Evolutionary conservation across 2,888 invertebrate genomes (phyloP).

Genomic region (Eudasyphora cyanicolor): DNA sequence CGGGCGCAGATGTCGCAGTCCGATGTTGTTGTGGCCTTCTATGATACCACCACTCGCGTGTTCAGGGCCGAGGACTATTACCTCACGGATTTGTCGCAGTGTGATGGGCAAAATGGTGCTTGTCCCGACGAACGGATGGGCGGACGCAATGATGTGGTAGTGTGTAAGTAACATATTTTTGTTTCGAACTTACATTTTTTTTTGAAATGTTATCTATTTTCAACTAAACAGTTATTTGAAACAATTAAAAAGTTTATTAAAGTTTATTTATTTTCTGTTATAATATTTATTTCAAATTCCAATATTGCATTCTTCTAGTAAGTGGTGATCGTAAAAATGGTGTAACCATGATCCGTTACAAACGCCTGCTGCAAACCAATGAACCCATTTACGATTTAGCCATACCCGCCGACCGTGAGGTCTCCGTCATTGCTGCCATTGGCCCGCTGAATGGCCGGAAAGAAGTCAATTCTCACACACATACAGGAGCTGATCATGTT

Average conservation of each 20-base stretch:
- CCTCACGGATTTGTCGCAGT: slow-evolving; percentile 89
- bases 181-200: no score
- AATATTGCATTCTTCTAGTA: slow-evolving; percentile 77
- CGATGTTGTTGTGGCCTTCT: slow-evolving; percentile 91
- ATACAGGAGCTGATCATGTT: slow-evolving; percentile 77
- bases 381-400: slow-evolving; percentile 87
- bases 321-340: slow-evolving; percentile 89
- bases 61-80: slow-evolving; percentile 92
- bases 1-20: slow-evolving; percentile 88
- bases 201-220: no score
- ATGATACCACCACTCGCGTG: slow-evolving; percentile 81
- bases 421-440: slow-evolving; percentile 92
- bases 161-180: slow-evolving; percentile 81
- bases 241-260: background rate
- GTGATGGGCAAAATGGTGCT: slow-evolving; percentile 90
- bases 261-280: background rate
- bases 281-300: background rate
- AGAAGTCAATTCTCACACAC: slow-evolving; percentile 91
- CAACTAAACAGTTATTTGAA: background rate
- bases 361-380: slow-evolving; percentile 88
- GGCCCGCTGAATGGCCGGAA: slow-evolving; percentile 89
- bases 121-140: slow-evolving; percentile 92
- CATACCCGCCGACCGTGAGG: slow-evolving; percentile 85
- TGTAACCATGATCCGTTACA: slow-evolving; percentile 89
- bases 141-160: slow-evolving; percentile 88